These are phyloP conservation scores for Tupiocoris notatus DNA, from an alignment of 2,888 invertebrate species.

Conservation along the genomic window DNA sequence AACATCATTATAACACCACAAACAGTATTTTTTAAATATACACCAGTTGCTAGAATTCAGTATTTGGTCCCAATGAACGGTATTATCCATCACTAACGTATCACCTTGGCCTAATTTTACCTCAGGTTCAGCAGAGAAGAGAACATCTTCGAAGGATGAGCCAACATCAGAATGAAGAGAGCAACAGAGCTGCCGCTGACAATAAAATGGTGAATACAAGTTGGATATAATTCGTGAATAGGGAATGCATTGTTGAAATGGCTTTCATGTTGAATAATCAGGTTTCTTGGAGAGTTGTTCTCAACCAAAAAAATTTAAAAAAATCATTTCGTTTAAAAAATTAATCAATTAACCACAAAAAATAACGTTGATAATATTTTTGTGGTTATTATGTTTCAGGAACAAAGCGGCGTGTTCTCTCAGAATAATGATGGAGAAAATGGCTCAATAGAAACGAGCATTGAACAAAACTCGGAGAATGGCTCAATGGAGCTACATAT, in stretches of 20 bases:
- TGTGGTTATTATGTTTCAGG: constrained; percentile 14
- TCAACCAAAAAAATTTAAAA: too few species aligned
- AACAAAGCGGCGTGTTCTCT: constrained; percentile 30
- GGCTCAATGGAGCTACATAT: constrained; percentile 54
- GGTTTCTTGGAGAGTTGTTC: background rate
- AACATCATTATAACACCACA: too few species aligned
- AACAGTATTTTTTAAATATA: too few species aligned
- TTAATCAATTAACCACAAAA: too few species aligned
- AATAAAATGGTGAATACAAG: constrained; percentile 44
- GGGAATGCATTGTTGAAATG: background rate
- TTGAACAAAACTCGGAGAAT: constrained; percentile 40
- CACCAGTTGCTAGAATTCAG: too few species aligned
- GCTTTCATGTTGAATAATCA: background rate
- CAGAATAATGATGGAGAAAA: constrained; percentile 14
- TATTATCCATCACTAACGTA: too few species aligned
- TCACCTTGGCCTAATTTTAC: too few species aligned
- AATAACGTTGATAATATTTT: too few species aligned
- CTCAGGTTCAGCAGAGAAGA: constrained; percentile 31
- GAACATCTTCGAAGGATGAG: constrained; percentile 45
- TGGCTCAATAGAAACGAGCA: constrained; percentile 11
- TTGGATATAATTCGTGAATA: too few species aligned
- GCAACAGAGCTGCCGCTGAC: constrained; percentile 46
- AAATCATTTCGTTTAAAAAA: too few species aligned
- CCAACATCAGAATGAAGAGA: constrained; percentile 46
- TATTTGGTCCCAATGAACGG: too few species aligned